Evolutionary conservation across 2,113 vertebrate species (phyloP).

Genomic region (Silurus meridionalis): DNA sequence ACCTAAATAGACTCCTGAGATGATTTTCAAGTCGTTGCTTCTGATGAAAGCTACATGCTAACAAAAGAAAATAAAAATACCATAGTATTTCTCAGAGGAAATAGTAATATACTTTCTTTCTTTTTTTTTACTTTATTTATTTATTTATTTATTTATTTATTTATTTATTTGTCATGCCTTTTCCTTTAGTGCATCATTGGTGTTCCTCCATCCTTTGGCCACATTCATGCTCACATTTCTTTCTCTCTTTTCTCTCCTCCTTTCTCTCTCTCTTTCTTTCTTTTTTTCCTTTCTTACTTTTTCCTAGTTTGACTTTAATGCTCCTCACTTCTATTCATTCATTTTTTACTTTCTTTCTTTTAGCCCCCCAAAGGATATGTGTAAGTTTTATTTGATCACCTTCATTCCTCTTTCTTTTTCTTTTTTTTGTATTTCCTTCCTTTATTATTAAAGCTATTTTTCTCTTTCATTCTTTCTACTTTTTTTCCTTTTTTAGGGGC

Average conservation of each 20-base stretch:
- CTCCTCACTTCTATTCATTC: not conserved
- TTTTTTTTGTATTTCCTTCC: not conserved
- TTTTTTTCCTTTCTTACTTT: too few species aligned
- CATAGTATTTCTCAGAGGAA: not conserved
- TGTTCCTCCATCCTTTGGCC: not conserved
- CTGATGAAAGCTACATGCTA: not conserved
- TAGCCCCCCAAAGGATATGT: not conserved
- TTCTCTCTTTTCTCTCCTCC: too few species aligned
- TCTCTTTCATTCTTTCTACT: not conserved
- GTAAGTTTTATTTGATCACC: not conserved
- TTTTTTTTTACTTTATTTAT: not conserved
- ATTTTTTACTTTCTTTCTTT: not conserved
- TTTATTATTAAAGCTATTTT: constrained; percentile 3
- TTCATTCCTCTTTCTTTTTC: not conserved
- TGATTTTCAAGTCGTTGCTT: not conserved
- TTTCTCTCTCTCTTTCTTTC: not conserved
- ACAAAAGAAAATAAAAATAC: not conserved
- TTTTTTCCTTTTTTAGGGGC: not conserved
- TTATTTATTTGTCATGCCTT: not conserved
- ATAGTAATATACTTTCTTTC: not conserved
- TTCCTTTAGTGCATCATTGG: not conserved
- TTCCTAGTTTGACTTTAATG: too few species aligned
- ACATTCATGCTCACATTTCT: not conserved
- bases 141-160: too few species aligned
- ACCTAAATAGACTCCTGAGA: not conserved